Conservation (phyloP, 2,797 vertebrate species). For the Siniperca scherzeri region DNA sequence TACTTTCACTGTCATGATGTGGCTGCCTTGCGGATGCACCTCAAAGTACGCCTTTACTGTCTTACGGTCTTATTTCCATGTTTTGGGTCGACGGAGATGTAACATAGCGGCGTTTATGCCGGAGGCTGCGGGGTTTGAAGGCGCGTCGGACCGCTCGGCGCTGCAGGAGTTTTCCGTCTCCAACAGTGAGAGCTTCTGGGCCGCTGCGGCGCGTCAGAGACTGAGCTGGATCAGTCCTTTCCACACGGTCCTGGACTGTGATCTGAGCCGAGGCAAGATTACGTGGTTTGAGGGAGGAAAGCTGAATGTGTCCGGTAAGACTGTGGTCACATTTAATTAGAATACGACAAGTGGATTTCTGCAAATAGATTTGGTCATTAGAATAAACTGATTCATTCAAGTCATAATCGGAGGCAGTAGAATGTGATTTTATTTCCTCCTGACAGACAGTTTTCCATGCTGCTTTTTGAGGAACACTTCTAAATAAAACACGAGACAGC, state of each 20-base stretch:
- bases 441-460: neutral
- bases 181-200: constrained; percentile 90
- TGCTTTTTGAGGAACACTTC: neutral
- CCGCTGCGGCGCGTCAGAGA: constrained; percentile 84
- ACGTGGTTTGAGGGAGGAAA: constrained; percentile 93
- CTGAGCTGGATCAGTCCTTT: constrained; percentile 90
- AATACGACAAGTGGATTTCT: accelerated
- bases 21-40: constrained; percentile 39
- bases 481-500: neutral
- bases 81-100: constrained; percentile 23
- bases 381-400: neutral
- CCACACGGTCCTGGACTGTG: constrained; percentile 86
- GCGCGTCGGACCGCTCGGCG: constrained; percentile 50
- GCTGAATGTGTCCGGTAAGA: constrained; percentile 94
- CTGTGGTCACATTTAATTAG: neutral
- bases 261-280: constrained; percentile 82
- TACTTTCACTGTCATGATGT: constrained; percentile 39
- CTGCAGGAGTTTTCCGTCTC: constrained; percentile 84
- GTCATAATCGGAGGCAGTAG: too few species aligned
- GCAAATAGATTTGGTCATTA: neutral
- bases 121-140: constrained; percentile 74
- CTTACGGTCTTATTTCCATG: neutral
- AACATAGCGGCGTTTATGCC: constrained; percentile 70
- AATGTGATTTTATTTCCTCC: neutral
- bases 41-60: constrained; percentile 6